Evolutionary conservation across 2,113 vertebrate species (phyloP).

Genomic region (Galbula dea): DNA sequence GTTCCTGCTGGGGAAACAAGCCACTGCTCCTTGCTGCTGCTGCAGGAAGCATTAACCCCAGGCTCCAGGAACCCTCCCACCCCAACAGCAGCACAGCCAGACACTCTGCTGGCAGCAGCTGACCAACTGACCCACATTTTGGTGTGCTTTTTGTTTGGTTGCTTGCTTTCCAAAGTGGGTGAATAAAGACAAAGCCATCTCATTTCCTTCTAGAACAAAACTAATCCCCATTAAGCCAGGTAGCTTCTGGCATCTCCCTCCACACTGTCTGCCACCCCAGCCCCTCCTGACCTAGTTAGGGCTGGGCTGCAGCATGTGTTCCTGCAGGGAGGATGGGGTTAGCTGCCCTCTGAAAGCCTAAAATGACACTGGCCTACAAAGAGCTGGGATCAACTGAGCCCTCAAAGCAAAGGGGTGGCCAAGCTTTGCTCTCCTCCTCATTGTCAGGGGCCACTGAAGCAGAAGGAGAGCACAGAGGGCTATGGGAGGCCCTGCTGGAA

Average conservation of each 20-base stretch:
- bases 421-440: constrained; percentile 46
- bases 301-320: background rate
- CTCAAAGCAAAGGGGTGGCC: constrained; percentile 13
- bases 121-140: constrained; percentile 37
- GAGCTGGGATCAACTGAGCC: constrained; percentile 14
- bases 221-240: background rate
- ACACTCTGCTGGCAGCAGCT: accelerated
- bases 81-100: accelerated
- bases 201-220: background rate
- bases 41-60: background rate
- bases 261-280: background rate
- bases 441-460: constrained; percentile 31
- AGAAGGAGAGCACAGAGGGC: constrained; percentile 1
- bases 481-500: constrained; percentile 1
- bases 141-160: no score
- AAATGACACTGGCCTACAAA: constrained; percentile 6
- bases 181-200: background rate
- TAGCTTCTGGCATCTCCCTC: background rate
- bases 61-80: background rate
- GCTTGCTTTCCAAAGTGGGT: background rate
- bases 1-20: background rate
- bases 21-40: background rate
- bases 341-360: background rate
- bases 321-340: background rate
- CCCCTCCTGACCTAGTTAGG: background rate